These are phyloP conservation scores for Chelon labrosus DNA, from an alignment of 2,797 vertebrate species.

Conservation along the genomic window DNA sequence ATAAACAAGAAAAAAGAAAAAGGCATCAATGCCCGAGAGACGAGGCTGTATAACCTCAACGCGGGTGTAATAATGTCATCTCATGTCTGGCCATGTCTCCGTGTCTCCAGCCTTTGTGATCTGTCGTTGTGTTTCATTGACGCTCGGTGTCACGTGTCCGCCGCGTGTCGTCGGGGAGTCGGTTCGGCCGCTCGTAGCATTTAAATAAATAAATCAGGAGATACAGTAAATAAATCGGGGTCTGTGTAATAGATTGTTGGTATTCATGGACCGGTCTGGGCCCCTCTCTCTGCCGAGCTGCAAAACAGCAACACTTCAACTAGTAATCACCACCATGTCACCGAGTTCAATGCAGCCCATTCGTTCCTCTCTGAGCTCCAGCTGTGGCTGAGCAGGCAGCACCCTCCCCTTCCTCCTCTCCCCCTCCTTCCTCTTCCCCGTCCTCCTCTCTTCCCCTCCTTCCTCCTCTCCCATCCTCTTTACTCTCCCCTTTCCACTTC, in stretches of 20 bases:
- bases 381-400: slow-evolving; percentile 47
- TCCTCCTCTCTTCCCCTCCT: too few relatives aligned
- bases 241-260: not conserved
- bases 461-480: too few relatives aligned
- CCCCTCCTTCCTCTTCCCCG: not conserved
- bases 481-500: not conserved
- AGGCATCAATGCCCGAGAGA: not conserved
- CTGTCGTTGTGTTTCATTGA: slow-evolving; percentile 11
- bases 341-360: slow-evolving; percentile 23
- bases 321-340: slow-evolving; percentile 40
- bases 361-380: slow-evolving; percentile 43
- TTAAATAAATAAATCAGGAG: not conserved
- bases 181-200: not conserved
- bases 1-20: slow-evolving; percentile 3
- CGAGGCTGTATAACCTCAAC: not conserved
- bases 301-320: slow-evolving; percentile 26
- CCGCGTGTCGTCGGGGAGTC: not conserved
- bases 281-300: too few relatives aligned
- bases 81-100: slow-evolving; percentile 42
- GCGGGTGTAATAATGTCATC: slow-evolving; percentile 25
- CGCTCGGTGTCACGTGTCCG: slow-evolving; percentile 5
- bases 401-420: slow-evolving; percentile 15
- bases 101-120: not conserved
- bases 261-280: not conserved
- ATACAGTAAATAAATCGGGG: not conserved